phyloP scores from a whole-genome alignment of 2,888 invertebrate genomes.

The Nasonovia ribisnigri region DNA sequence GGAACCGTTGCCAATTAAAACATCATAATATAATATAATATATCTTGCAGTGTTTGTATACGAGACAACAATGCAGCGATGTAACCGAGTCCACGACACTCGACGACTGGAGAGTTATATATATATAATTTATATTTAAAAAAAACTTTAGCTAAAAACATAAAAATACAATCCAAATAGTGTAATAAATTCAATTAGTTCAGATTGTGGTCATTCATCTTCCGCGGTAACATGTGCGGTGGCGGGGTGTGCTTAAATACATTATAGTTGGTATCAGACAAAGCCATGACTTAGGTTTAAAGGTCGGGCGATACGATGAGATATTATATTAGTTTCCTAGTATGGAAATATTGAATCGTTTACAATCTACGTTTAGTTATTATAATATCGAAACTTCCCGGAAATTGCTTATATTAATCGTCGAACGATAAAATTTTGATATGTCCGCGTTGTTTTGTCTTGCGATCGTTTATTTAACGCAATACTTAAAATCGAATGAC shows the following conservation, averaged over 20 bases:
- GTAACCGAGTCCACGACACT: neutral
- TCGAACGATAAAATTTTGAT: neutral
- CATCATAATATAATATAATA: neutral
- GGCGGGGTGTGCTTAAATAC: neutral
- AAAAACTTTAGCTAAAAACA: neutral
- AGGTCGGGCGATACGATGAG: neutral
- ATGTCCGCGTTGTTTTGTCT: neutral
- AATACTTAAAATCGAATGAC: neutral
- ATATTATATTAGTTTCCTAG: neutral
- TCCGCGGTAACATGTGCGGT: neutral
- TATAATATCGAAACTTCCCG: neutral
- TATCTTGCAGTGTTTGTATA: neutral
- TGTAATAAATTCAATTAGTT: neutral
- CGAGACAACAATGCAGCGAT: neutral
- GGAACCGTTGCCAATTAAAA: neutral
- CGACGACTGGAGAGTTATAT: neutral
- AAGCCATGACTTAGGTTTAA: neutral
- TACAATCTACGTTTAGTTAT: neutral
- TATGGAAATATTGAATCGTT: neutral
- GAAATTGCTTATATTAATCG: neutral
- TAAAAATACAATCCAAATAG: neutral
- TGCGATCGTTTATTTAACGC: neutral
- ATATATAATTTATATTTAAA: neutral
- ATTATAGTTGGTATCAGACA: neutral
- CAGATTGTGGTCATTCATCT: neutral